Conservation (phyloP, 1,140 invertebrate species). For the Gryon sp. region DNA sequence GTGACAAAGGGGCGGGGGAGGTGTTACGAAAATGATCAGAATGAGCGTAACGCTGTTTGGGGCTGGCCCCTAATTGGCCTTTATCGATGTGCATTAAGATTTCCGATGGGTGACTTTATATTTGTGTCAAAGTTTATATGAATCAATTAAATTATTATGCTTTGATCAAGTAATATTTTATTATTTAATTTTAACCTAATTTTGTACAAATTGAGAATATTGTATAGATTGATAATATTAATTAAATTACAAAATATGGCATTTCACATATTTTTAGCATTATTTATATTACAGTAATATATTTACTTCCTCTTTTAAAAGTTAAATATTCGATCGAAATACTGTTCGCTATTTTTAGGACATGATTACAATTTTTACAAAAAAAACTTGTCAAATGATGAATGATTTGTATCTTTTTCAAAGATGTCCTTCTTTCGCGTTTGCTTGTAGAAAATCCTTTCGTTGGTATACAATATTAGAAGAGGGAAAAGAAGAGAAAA, state of each 20-base stretch:
- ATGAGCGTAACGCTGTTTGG: constrained; percentile 40
- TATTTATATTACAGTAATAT: no score
- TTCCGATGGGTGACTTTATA: constrained; percentile 7
- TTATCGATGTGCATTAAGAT: constrained; percentile 10
- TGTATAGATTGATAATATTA: no score
- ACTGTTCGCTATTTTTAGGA: neutral
- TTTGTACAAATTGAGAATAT: no score
- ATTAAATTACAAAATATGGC: no score
- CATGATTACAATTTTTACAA: constrained; percentile 19
- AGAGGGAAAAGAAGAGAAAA: neutral
- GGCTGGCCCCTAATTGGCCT: constrained; percentile 38
- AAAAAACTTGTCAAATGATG: constrained; percentile 41
- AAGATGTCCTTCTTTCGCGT: constrained; percentile 34
- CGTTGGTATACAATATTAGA: neutral
- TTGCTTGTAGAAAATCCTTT: constrained; percentile 29
- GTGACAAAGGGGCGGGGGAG: constrained; percentile 57
- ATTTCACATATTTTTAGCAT: no score
- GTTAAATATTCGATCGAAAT: no score
- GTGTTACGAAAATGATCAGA: constrained; percentile 43
- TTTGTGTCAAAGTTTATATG: neutral
- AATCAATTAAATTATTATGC: neutral
- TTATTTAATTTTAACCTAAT: neutral
- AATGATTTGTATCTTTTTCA: constrained; percentile 18
- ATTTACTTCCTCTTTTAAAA: no score
- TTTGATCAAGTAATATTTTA: neutral